Base-by-base conservation (phyloP, 2,113 vertebrate species). In the Onychorhynchus coronatus region DNA sequence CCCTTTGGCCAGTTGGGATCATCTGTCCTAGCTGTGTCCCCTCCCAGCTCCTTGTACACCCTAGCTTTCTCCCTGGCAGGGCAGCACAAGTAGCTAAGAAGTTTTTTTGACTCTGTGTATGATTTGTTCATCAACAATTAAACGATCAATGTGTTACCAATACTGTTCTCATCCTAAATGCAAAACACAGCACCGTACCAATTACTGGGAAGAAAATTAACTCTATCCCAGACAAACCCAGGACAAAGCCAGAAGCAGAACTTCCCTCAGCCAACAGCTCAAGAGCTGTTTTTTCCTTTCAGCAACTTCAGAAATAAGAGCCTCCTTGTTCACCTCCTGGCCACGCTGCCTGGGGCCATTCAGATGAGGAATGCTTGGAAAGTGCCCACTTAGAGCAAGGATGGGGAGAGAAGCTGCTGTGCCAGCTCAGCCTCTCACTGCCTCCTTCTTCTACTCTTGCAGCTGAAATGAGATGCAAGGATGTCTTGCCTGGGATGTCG, bases 401-500 rank as follows among this genome's bases (percentile, higher is more conserved):
- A 61, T 70, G 24, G 44, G 30, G 46, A 76, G 53, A 65, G 27
- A 37, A 44, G 19, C 37, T 6, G 4, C 50, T 1, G 1, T 1
- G 12, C 67, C 72, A 79, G 35, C 37, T 6, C 2, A 0, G 63
- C 75, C 68, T 75, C 49, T 83, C 42, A 52, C 47, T 67, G 70
- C 56, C 33, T 92, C 76, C 25, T 80, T 87, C 66, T 85, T 91
- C 67, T 66, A 42, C 35, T 59, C 76, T 44, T 79, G 37, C 37
- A 56, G 39, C 73, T 88, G 80, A 91, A 97, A 96, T 94, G 78
- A 96, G 77, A 96, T 88, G 67, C 84, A 66, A 78, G 90, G 77
- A 93, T 96, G 65, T 81, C 70, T 92, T 5, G 2, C 68, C 85
- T 87, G 96, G 90, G 91, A 95, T 77, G n/a, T 28, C 65, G 92